Percentiles rank a stretch among this genome's conserved stretches.
These are phyloP conservation scores for Pachycephus smyrnensis DNA, from an alignment of 2,888 invertebrate genomes.

Conservation along the genomic window DNA sequence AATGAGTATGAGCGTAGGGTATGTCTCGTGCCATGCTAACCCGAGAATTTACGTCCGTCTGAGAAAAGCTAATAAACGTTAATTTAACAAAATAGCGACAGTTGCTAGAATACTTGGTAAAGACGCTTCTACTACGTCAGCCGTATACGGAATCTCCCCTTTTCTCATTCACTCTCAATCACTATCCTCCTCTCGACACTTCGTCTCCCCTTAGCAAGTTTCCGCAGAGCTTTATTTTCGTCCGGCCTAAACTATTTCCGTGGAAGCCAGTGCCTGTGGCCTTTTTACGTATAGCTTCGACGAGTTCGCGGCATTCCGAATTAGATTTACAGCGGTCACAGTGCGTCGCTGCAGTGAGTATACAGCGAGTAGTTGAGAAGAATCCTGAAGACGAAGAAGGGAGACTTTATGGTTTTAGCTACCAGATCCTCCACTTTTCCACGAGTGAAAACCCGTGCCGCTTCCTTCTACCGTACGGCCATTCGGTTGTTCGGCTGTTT, in stretches of 20 bases:
- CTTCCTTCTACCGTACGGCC: background rate
- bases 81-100: slow-evolving; percentile 48
- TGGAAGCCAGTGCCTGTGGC: background rate
- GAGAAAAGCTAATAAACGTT: slow-evolving; percentile 54
- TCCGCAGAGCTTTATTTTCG: background rate
- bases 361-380: background rate
- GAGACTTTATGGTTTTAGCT: background rate
- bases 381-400: background rate
- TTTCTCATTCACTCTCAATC: slow-evolving; percentile 4
- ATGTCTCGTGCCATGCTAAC: slow-evolving; percentile 35
- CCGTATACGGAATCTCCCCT: background rate
- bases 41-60: slow-evolving; percentile 41
- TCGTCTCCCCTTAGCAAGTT: background rate
- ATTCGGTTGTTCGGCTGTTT: slow-evolving; percentile 1
- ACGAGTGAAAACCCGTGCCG: background rate
- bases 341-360: background rate
- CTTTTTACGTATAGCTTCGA: slow-evolving; percentile 10
- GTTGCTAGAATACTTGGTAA: slow-evolving; percentile 13
- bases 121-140: background rate
- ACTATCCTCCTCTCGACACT: background rate
- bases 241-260: slow-evolving; percentile 3
- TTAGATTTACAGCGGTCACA: slow-evolving; percentile 36
- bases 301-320: slow-evolving; percentile 33
- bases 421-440: background rate
- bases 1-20: slow-evolving; percentile 23